phyloP scores from a whole-genome alignment of 2,113 vertebrate species.

The Jaculus jaculus region DNA sequence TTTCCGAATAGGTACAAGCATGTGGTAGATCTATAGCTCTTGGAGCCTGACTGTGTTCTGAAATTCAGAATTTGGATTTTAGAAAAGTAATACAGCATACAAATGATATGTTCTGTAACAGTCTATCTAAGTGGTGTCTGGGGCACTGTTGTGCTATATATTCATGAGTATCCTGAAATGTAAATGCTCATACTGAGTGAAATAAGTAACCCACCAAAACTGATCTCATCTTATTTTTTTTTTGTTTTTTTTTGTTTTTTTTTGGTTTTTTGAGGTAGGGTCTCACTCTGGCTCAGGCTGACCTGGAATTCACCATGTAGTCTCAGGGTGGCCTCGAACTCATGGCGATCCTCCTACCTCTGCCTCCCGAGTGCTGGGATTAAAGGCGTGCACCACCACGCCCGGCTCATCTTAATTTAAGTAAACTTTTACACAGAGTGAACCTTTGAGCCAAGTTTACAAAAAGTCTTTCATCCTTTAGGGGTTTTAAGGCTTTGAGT shows the following conservation, averaged over 20 bases:
- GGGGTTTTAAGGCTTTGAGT: neutral
- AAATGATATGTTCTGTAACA: neutral
- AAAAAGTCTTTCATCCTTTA: constrained; percentile 2
- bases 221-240: neutral
- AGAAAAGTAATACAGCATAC: neutral
- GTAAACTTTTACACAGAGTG: neutral
- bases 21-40: neutral
- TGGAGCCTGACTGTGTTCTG: neutral
- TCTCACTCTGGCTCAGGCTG: too few relatives aligned
- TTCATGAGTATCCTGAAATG: neutral
- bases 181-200: neutral
- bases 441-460: constrained; percentile 5
- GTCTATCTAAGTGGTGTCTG: neutral
- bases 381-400: too few relatives aligned
- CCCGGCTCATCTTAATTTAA: neutral
- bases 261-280: too few relatives aligned
- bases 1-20: constrained; percentile 4
- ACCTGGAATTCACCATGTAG: too few relatives aligned
- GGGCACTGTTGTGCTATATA: neutral
- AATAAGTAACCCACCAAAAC: neutral
- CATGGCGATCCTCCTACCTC: too few relatives aligned
- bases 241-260: too few relatives aligned
- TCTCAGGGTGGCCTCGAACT: too few relatives aligned
- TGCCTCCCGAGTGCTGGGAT: too few relatives aligned
- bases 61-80: constrained; percentile 52